Evolutionary conservation across 1,140 invertebrate genomes (phyloP).

Genomic region (Helicoverpa zea): DNA sequence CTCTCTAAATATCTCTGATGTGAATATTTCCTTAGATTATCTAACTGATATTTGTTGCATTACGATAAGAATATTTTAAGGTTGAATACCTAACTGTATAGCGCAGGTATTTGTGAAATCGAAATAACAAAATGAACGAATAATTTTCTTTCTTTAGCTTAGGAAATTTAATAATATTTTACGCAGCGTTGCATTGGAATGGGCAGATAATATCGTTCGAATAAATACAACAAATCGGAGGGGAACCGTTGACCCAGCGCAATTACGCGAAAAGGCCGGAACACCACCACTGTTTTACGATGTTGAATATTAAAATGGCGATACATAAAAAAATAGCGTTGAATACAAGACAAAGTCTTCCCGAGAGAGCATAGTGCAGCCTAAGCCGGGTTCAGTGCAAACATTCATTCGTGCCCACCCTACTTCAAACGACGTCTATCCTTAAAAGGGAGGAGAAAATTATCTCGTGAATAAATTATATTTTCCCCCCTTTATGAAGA

Average conservation of each 20-base stretch:
- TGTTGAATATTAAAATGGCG: slow-evolving; percentile 46
- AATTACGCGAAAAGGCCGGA: slow-evolving; percentile 17
- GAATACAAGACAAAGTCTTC: slow-evolving; percentile 66
- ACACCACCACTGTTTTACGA: slow-evolving; percentile 27
- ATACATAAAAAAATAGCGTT: slow-evolving; percentile 48
- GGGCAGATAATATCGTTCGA: background rate
- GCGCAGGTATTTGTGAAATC: too few relatives aligned
- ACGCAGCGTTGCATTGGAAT: background rate
- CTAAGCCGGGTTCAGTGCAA: slow-evolving; percentile 64
- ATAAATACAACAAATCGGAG: slow-evolving; percentile 14
- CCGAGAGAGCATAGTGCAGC: slow-evolving; percentile 60
- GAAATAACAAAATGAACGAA: too few relatives aligned
- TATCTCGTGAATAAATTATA: slow-evolving; percentile 87
- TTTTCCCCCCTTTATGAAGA: slow-evolving; percentile 85
- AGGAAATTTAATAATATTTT: background rate
- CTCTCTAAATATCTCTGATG: too few relatives aligned
- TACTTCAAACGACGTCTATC: slow-evolving; percentile 75
- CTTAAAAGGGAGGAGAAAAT: slow-evolving; percentile 83
- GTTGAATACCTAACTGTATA: too few relatives aligned
- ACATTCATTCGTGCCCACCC: slow-evolving; percentile 77
- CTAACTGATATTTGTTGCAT: too few relatives aligned
- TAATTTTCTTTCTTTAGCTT: background rate
- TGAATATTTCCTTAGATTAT: too few relatives aligned
- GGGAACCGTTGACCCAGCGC: slow-evolving; percentile 4
- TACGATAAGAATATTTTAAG: too few relatives aligned